These are phyloP conservation scores for Xylocopa sonorina DNA, from an alignment of 1,140 invertebrate species.

Conservation along the genomic window DNA sequence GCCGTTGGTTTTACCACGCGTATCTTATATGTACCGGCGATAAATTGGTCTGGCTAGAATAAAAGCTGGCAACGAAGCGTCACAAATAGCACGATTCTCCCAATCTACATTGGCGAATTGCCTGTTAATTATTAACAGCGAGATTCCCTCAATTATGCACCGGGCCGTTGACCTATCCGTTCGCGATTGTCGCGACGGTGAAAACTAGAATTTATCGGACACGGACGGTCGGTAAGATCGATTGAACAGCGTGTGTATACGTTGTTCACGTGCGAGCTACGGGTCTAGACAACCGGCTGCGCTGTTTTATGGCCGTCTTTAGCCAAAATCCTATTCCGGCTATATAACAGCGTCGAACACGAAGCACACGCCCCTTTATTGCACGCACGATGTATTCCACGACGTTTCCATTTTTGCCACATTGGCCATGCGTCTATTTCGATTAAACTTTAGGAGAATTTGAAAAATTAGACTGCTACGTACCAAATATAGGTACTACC, in stretches of 20 bases:
- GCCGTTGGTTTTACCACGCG: no score
- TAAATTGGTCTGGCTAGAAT: conserved; percentile 36
- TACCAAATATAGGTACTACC: background rate
- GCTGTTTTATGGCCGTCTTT: conserved; percentile 34
- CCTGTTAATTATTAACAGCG: conserved; percentile 42
- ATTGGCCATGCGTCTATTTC: background rate
- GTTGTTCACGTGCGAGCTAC: conserved; percentile 20
- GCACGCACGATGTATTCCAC: background rate
- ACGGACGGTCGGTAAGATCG: conserved; percentile 46
- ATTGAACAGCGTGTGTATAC: conserved; percentile 36
- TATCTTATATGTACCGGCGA: background rate
- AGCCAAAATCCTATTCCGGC: conserved; percentile 44
- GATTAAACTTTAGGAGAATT: background rate
- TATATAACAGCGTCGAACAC: background rate
- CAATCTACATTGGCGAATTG: conserved; percentile 39
- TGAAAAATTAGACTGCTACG: background rate
- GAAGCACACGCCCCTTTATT: background rate
- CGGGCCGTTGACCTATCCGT: conserved; percentile 35
- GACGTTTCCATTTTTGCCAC: no score
- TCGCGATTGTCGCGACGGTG: conserved; percentile 35
- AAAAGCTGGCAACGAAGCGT: conserved; percentile 38
- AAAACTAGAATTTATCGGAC: conserved; percentile 52
- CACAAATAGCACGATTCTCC: conserved; percentile 39
- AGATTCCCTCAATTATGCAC: conserved; percentile 31
- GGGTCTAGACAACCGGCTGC: conserved; percentile 35